These are phyloP conservation scores for Isoperla grammatica DNA, from an alignment of 2,888 invertebrate species.

Conservation along the genomic window DNA sequence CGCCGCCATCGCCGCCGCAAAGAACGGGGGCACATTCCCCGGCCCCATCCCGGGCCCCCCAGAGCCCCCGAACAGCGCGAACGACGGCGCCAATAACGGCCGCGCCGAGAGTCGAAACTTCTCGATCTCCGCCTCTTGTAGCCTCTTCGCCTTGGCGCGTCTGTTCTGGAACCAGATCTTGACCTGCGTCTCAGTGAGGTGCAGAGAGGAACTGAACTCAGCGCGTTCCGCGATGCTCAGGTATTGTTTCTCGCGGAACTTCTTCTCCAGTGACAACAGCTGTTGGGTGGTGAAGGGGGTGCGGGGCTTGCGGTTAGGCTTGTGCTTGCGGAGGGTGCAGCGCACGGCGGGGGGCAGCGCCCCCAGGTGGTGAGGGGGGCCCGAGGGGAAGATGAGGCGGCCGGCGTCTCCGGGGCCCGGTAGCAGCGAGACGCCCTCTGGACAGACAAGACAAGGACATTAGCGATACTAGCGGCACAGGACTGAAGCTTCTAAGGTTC, in stretches of 20 bases:
- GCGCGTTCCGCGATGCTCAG: slow-evolving; percentile 91
- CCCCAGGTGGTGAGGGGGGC: slow-evolving; percentile 39
- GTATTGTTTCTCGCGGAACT: slow-evolving; percentile 92
- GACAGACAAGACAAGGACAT: slow-evolving; percentile 8
- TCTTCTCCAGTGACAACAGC: slow-evolving; percentile 82
- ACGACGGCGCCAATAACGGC: slow-evolving; percentile 49
- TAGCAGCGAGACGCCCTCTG: slow-evolving; percentile 28
- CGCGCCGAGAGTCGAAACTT: slow-evolving; percentile 69
- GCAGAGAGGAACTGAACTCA: slow-evolving; percentile 84
- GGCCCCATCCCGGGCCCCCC: slow-evolving; percentile 37
- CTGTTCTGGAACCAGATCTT: slow-evolving; percentile 94
- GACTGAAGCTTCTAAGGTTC: background rate
- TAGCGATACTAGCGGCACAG: background rate
- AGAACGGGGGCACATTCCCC: slow-evolving; percentile 54
- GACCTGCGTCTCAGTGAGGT: slow-evolving; percentile 90
- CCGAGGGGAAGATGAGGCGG: slow-evolving; percentile 42
- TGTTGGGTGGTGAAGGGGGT: slow-evolving; percentile 97
- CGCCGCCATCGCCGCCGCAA: slow-evolving; percentile 55
- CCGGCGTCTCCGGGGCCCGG: slow-evolving; percentile 40
- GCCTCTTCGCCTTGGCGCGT: slow-evolving; percentile 91
- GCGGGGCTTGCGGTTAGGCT: slow-evolving; percentile 89
- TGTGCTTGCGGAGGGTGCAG: slow-evolving; percentile 88
- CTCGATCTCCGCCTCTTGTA: slow-evolving; percentile 94
- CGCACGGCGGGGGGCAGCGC: slow-evolving; percentile 62
- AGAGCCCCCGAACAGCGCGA: slow-evolving; percentile 41